Conservation (phyloP, 2,797 vertebrate genomes). For the Petrocephalus schoutedeni region DNA sequence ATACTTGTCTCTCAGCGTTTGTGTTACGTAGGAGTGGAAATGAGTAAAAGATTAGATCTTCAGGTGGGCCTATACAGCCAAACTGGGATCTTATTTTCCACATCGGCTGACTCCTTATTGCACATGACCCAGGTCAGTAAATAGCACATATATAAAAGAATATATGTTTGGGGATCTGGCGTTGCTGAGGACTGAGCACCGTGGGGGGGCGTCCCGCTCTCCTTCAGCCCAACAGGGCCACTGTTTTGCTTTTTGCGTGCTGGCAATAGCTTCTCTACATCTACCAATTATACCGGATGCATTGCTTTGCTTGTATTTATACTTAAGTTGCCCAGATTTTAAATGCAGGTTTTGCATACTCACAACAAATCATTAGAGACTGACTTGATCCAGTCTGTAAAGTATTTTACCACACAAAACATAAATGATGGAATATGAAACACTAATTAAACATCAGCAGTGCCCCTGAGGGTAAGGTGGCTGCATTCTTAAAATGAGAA, state of each 20-base stretch:
- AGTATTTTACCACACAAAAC: background rate
- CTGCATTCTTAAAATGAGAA: background rate
- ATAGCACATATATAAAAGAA: background rate
- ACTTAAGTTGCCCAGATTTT: background rate
- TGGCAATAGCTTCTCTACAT: background rate
- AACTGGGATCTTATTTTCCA: slow-evolving; percentile 8
- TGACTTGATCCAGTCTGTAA: background rate
- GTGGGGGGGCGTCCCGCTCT: background rate
- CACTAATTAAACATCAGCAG: background rate
- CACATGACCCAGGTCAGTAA: slow-evolving; percentile 3
- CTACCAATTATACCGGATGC: background rate
- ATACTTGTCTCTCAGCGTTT: slow-evolving; percentile 15
- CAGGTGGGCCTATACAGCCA: background rate
- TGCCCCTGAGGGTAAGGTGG: background rate
- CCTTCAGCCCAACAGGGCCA: background rate
- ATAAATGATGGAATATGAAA: background rate
- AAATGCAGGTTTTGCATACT: background rate
- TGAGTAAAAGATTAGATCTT: background rate
- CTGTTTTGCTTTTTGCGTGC: background rate
- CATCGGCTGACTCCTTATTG: background rate
- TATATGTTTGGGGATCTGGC: background rate
- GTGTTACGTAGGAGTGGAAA: background rate
- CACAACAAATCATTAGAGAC: background rate
- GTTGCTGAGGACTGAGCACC: background rate
- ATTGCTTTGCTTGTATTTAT: background rate